Percentiles rank a stretch among this genome's conserved stretches.
Evolutionary conservation across 2,888 invertebrate species (phyloP).

Genomic region (Loripinus fragilis): DNA sequence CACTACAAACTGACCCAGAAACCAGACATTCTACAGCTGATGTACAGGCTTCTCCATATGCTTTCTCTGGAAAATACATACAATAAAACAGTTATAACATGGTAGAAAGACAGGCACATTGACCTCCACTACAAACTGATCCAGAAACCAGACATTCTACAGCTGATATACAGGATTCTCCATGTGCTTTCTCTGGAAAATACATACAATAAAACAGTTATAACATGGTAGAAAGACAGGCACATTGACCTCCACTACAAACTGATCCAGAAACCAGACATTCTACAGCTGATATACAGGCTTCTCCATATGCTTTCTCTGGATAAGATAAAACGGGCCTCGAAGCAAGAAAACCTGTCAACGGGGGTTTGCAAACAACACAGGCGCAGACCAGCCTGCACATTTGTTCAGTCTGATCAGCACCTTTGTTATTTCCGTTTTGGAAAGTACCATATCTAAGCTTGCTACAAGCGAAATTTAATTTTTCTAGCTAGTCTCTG

Average conservation of each 20-base stretch:
- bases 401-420: no score
- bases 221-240: background rate
- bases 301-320: constrained; percentile 2
- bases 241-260: constrained; percentile 1
- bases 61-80: background rate
- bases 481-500: no score
- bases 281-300: background rate
- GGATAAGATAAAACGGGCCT: no score
- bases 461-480: no score
- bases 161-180: background rate
- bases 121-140: background rate
- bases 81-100: background rate
- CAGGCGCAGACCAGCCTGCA: no score
- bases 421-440: no score
- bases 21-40: constrained; percentile 7
- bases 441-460: no score
- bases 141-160: background rate
- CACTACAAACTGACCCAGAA: background rate
- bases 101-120: background rate
- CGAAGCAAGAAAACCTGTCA: no score
- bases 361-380: no score
- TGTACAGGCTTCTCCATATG: background rate
- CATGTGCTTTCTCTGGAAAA: background rate
- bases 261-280: background rate
- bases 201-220: no score